Conservation (phyloP, 1,140 invertebrate species). For the Drosophila erecta region DNA sequence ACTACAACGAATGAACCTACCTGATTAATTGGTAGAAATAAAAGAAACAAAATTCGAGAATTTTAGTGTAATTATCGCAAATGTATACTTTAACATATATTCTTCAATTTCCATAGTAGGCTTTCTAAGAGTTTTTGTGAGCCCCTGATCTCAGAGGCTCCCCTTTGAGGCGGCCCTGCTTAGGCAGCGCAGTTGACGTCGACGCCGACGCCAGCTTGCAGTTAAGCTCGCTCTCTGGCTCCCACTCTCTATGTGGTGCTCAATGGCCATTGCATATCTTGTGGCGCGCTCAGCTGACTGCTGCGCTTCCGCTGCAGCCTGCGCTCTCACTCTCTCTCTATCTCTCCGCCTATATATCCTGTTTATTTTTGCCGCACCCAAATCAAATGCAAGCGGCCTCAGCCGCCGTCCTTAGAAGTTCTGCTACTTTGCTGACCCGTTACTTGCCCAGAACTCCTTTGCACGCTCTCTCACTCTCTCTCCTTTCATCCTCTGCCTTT, state of each 20-base stretch:
- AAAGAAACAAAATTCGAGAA: no score
- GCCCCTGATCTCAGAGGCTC: not conserved
- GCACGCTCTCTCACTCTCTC: constrained; percentile 1
- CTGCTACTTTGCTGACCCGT: constrained; percentile 23
- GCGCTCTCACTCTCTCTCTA: constrained; percentile 25
- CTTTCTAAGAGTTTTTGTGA: not conserved
- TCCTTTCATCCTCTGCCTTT: not conserved
- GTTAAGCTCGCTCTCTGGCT: constrained; percentile 40
- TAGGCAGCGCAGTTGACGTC: constrained; percentile 28
- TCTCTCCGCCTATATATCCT: constrained; percentile 24
- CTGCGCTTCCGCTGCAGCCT: constrained; percentile 35
- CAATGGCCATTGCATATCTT: constrained; percentile 60
- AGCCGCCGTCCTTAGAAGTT: constrained; percentile 27
- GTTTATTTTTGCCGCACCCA: constrained; percentile 75
- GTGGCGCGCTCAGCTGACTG: constrained; percentile 66
- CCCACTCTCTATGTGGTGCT: constrained; percentile 20
- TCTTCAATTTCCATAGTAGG: not conserved
- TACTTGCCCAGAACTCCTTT: constrained; percentile 22
- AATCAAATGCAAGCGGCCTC: constrained; percentile 63
- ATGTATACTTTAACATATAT: not conserved
- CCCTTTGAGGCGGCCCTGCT: constrained; percentile 10
- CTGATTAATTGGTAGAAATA: no score
- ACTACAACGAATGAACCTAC: no score
- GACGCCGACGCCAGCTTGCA: constrained; percentile 42
- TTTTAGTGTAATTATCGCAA: no score